These are phyloP conservation scores for Bursaphelenchus mucronatus DNA, from an alignment of 1,140 invertebrate genomes.

Conservation along the genomic window DNA sequence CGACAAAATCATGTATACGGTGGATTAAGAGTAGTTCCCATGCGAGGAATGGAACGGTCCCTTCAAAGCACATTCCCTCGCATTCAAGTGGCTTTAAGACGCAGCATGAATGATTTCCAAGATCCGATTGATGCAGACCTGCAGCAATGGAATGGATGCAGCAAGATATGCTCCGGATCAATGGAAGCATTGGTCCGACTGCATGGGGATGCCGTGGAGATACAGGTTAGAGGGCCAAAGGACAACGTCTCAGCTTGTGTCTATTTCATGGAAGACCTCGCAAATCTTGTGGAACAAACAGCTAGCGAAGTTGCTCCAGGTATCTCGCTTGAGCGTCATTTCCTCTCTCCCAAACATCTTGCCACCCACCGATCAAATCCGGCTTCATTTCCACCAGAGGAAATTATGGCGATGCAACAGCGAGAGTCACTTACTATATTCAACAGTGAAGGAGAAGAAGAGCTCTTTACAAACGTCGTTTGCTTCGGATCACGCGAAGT, in stretches of 20 bases:
- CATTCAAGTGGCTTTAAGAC: slow-evolving; percentile 68
- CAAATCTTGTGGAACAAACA: slow-evolving; percentile 70
- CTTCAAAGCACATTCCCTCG: slow-evolving; percentile 58
- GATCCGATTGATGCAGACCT: slow-evolving; percentile 67
- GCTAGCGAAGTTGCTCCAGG: slow-evolving; percentile 59
- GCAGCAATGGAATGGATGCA: slow-evolving; percentile 75
- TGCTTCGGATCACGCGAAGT: slow-evolving; percentile 68
- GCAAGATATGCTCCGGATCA: slow-evolving; percentile 72
- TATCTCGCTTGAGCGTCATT: slow-evolving; percentile 60
- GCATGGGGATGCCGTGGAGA: slow-evolving; percentile 68
- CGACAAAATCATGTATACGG: slow-evolving; percentile 69
- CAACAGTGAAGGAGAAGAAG: slow-evolving; percentile 67
- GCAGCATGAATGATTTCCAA: slow-evolving; percentile 66
- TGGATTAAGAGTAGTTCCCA: slow-evolving; percentile 65
- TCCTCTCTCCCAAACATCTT: slow-evolving; percentile 57
- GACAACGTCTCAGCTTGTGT: slow-evolving; percentile 66
- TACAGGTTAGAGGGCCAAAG: slow-evolving; percentile 72
- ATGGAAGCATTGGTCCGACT: slow-evolving; percentile 73
- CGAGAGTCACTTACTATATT: slow-evolving; percentile 63
- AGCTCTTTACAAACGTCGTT: slow-evolving; percentile 70
- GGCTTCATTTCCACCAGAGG: slow-evolving; percentile 67
- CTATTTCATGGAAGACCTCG: slow-evolving; percentile 73
- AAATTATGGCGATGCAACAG: slow-evolving; percentile 67
- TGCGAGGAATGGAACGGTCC: slow-evolving; percentile 57
- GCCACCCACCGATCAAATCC: slow-evolving; percentile 61